phyloP scores from a whole-genome alignment of 2,888 invertebrate species.

The Sylvicola cinctus region DNA sequence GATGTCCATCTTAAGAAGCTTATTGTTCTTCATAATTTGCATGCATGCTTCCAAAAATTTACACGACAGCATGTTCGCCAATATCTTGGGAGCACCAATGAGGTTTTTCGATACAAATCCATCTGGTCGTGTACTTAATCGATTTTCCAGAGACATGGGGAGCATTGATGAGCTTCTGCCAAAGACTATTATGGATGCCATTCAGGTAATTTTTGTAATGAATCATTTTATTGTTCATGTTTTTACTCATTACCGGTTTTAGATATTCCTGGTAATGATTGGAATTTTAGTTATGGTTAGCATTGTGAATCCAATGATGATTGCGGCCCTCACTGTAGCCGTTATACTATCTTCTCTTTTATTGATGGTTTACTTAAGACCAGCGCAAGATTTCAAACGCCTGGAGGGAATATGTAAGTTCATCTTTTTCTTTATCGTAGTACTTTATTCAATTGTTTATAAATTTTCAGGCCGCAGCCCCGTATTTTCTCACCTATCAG shows the following conservation, averaged over 20 bases:
- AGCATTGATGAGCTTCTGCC: conserved; percentile 36
- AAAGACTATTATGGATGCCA: conserved; percentile 29
- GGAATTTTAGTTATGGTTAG: conserved; percentile 56
- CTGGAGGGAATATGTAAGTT: conserved; percentile 45
- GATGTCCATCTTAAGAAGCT: conserved; percentile 35
- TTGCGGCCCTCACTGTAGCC: conserved; percentile 44
- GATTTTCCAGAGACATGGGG: conserved; percentile 57
- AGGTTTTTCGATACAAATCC: conserved; percentile 75
- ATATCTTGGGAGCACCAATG: conserved; percentile 56
- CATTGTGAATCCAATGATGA: conserved; percentile 43
- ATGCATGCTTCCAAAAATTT: conserved; percentile 55
- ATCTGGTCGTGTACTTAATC: conserved; percentile 49
- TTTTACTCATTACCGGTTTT: conserved; percentile 18
- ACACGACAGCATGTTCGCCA: conserved; percentile 68
- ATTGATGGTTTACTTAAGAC: conserved; percentile 44
- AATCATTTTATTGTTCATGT: too few species aligned
- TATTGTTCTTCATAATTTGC: conserved; percentile 51
- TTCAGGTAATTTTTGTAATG: conserved; percentile 24
- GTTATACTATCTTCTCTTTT: conserved; percentile 38
- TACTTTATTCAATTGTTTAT: neutral
- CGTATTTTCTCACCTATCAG: conserved; percentile 63
- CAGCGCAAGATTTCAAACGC: conserved; percentile 54
- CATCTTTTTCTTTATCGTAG: neutral
- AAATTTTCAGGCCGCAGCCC: conserved; percentile 33
- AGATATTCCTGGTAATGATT: conserved; percentile 48